These are phyloP conservation scores for Bryconaethiops microstoma DNA, from an alignment of 2,797 vertebrate species.

Conservation along the genomic window DNA sequence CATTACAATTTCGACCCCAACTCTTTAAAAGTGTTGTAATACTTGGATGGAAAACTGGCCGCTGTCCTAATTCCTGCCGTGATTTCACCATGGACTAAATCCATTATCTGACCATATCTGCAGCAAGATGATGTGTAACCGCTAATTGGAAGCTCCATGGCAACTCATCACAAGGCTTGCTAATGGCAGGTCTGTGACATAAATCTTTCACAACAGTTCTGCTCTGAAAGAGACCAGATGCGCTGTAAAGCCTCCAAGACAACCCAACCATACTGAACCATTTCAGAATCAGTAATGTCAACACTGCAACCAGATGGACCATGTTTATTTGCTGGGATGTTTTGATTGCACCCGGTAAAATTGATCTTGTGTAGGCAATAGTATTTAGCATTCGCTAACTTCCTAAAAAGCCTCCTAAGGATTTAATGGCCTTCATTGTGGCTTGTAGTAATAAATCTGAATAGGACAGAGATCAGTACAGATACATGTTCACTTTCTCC, in stretches of 20 bases:
- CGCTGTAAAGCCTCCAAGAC: conserved; percentile 63
- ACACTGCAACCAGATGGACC: conserved; percentile 71
- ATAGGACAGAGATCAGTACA: conserved; percentile 25
- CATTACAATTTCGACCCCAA: conserved; percentile 51
- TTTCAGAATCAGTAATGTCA: conserved; percentile 72
- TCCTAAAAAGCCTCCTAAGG: conserved; percentile 37
- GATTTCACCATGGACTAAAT: conserved; percentile 54
- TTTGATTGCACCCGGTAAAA: conserved; percentile 68
- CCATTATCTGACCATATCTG: conserved; percentile 58
- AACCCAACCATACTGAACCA: conserved; percentile 66
- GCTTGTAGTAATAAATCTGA: conserved; percentile 4
- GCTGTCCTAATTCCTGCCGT: conserved; percentile 40
- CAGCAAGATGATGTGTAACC: conserved; percentile 61
- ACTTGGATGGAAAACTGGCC: conserved; percentile 52
- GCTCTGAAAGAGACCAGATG: conserved; percentile 70
- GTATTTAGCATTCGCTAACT: conserved; percentile 48
- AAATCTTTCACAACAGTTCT: conserved; percentile 64
- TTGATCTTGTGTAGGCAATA: conserved; percentile 64
- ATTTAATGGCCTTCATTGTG: conserved; percentile 23
- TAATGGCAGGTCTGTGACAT: conserved; percentile 65
- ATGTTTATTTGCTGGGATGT: conserved; percentile 69
- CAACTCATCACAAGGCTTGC: conserved; percentile 63
- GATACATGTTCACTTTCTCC: conserved; percentile 2
- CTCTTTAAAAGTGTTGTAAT: conserved; percentile 55
- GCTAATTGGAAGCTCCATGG: conserved; percentile 66